Percentiles rank a stretch among this genome's conserved stretches.
These are phyloP conservation scores for Esox niger DNA, from an alignment of 2,113 vertebrate species.

Conservation along the genomic window DNA sequence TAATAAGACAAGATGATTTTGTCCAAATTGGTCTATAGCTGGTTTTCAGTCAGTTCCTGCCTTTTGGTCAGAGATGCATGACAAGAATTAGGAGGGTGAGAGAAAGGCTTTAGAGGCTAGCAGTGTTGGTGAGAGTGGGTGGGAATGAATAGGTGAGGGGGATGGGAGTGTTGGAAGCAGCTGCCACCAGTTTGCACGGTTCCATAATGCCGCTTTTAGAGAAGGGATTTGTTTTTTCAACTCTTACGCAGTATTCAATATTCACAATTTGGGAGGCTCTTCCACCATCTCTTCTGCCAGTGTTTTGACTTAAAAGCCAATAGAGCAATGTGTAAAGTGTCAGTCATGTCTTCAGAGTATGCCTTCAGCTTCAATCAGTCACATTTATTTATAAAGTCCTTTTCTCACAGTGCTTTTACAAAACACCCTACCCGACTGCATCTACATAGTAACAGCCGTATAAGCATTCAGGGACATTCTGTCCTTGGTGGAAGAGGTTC, in stretches of 20 bases:
- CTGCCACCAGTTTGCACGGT: background rate
- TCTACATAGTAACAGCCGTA: background rate
- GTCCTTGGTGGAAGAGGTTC: background rate
- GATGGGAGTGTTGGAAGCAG: constrained; percentile 33
- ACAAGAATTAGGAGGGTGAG: no score
- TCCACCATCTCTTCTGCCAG: background rate
- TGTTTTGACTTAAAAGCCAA: background rate
- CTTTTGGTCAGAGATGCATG: no score
- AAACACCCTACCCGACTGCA: no score
- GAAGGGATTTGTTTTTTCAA: background rate
- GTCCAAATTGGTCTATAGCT: background rate
- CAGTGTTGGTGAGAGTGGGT: background rate
- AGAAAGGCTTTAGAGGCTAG: background rate
- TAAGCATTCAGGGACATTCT: background rate
- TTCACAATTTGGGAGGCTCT: background rate
- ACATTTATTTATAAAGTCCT: no score
- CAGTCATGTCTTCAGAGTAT: no score
- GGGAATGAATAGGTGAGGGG: background rate
- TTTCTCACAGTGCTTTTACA: no score
- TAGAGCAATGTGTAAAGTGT: background rate
- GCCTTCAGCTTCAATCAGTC: no score
- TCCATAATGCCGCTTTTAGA: background rate
- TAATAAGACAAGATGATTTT: no score
- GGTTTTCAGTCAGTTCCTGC: background rate
- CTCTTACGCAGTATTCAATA: background rate